Percentiles rank a stretch among this genome's conserved stretches.
phyloP scores from a whole-genome alignment of 2,797 vertebrate genomes.

The Hozukius guyotensis region DNA sequence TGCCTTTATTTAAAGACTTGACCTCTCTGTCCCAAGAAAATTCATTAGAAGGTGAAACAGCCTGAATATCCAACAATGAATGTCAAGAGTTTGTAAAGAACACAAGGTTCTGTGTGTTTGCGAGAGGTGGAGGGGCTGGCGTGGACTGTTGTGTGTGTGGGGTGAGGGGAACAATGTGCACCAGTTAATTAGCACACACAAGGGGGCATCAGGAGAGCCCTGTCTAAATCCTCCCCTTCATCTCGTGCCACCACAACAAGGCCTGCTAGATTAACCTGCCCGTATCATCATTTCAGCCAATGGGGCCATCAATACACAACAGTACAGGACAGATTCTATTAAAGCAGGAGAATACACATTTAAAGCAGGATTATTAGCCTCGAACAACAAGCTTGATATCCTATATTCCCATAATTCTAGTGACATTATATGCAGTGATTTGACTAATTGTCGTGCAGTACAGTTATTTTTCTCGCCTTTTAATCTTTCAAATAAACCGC shows the following conservation, averaged over 20 bases:
- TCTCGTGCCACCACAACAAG: constrained; percentile 72
- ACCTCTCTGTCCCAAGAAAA: constrained; percentile 67
- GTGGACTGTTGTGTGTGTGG: constrained; percentile 31
- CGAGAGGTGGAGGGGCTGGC: constrained; percentile 16
- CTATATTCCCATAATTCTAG: constrained; percentile 9
- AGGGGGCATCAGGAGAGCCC: constrained; percentile 61
- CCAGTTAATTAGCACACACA: constrained; percentile 80
- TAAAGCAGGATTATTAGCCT: constrained; percentile 41
- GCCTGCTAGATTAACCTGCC: constrained; percentile 71
- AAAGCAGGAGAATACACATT: constrained; percentile 25
- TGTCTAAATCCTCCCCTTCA: constrained; percentile 76
- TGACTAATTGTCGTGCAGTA: constrained; percentile 20
- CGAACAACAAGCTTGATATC: constrained; percentile 8
- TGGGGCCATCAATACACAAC: constrained; percentile 43
- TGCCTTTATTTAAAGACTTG: constrained; percentile 79
- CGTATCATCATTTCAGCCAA: constrained; percentile 54
- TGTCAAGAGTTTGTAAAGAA: constrained; percentile 79
- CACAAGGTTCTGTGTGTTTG: constrained; percentile 61
- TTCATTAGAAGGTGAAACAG: constrained; percentile 70
- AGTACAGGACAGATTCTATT: constrained; percentile 8
- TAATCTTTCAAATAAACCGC: constrained; percentile 14
- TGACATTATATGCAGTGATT: constrained; percentile 15
- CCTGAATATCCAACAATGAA: constrained; percentile 65
- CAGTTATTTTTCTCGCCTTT: constrained; percentile 1
- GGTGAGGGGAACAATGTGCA: constrained; percentile 59